phyloP scores from a whole-genome alignment of 2,797 vertebrate species.

The Myripristis murdjan region DNA sequence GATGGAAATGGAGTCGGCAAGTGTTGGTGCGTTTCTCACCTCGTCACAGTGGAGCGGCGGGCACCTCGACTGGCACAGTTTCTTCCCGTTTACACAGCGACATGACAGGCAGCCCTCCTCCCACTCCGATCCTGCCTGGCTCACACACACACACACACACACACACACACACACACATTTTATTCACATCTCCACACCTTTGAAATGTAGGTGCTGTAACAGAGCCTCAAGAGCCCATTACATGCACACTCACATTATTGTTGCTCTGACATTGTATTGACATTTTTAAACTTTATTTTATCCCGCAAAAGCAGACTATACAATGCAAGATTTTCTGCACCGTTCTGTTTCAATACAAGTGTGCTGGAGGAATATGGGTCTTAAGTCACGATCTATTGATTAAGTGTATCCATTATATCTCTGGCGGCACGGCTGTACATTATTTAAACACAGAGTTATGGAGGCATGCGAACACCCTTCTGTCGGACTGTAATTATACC shows the following conservation, averaged over 20 bases:
- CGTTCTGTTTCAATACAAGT: too few species aligned
- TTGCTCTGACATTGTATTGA: not conserved
- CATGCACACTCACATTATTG: slow-evolving; percentile 3
- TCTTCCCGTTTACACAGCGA: slow-evolving; percentile 85
- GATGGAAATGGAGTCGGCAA: too few species aligned
- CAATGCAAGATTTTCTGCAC: too few species aligned
- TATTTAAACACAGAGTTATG: not conserved
- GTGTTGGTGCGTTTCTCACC: slow-evolving; percentile 77
- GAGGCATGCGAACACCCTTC: not conserved
- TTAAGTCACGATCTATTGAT: not conserved
- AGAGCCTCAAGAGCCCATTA: not conserved
- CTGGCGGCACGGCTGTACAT: not conserved
- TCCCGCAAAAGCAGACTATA: too few species aligned
- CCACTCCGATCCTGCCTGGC: slow-evolving; percentile 88
- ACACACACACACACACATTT: slow-evolving; percentile 26
- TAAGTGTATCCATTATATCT: not conserved
- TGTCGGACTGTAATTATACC: slow-evolving; percentile 22
- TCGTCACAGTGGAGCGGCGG: slow-evolving; percentile 84
- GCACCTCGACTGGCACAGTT: slow-evolving; percentile 83
- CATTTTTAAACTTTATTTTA: too few species aligned
- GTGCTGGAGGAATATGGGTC: not conserved
- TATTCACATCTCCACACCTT: too few species aligned
- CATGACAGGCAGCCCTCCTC: slow-evolving; percentile 87
- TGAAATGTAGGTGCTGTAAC: not conserved
- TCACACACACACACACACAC: slow-evolving; percentile 51